Conservation (phyloP, 53 echinoderm and acorn worm species). For the Astropecten irregularis region DNA sequence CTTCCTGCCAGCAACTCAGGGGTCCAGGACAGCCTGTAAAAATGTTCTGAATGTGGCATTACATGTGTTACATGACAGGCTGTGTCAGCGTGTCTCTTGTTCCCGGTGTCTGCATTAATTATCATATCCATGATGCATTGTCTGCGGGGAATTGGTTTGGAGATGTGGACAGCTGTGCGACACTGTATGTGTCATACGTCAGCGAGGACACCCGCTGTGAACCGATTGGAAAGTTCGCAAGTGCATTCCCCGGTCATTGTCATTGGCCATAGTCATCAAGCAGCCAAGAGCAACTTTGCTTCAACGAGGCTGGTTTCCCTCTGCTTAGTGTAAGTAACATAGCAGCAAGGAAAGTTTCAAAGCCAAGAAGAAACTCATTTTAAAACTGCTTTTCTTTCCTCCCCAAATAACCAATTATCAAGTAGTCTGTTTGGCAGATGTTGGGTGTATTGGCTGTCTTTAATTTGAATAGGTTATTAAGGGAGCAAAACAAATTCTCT, state of each 20-base stretch:
- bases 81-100: slow-evolving; percentile 15
- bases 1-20: background rate
- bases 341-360: too few relatives aligned
- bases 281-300: too few relatives aligned
- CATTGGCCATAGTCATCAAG: background rate
- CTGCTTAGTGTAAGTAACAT: too few relatives aligned
- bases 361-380: too few relatives aligned
- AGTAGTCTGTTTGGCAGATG: too few relatives aligned
- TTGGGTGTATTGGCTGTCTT: too few relatives aligned
- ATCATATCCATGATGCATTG: background rate
- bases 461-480: too few relatives aligned
- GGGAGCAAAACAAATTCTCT: too few relatives aligned
- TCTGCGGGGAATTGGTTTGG: slow-evolving; percentile 3
- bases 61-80: background rate
- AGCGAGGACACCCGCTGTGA: slow-evolving; percentile 2
- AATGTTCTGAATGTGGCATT: background rate
- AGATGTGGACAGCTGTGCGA: slow-evolving; percentile 12
- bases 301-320: too few relatives aligned
- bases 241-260: background rate
- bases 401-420: too few relatives aligned
- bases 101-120: slow-evolving; percentile 28
- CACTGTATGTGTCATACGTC: slow-evolving; percentile 31
- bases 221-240: background rate
- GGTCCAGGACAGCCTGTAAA: background rate
- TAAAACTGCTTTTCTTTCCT: too few relatives aligned